phyloP scores from a whole-genome alignment of 2,797 vertebrate genomes.

The Pangasius larnaudii region DNA sequence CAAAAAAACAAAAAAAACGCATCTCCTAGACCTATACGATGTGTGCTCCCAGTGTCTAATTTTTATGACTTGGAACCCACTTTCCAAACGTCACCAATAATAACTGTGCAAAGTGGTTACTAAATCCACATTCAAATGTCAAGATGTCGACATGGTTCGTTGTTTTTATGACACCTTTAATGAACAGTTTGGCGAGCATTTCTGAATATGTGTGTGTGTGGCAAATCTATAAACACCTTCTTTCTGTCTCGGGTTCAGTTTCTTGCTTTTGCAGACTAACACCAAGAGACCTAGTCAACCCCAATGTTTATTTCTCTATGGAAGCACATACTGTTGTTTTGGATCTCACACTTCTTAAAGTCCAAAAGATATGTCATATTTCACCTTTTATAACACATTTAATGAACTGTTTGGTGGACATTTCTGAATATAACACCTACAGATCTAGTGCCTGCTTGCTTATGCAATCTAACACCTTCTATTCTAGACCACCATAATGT shows the following conservation, averaged over 20 bases:
- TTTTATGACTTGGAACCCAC: slow-evolving; percentile 33
- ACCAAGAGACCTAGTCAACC: slow-evolving; percentile 1
- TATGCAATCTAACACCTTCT: not conserved
- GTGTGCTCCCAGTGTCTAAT: slow-evolving; percentile 15
- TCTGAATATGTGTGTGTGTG: slow-evolving; percentile 26
- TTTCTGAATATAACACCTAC: not conserved
- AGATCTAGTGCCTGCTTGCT: not conserved
- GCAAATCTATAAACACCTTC: slow-evolving; percentile 32
- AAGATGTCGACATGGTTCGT: slow-evolving; percentile 3
- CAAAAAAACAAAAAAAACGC: not conserved
- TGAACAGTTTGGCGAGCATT: slow-evolving; percentile 14
- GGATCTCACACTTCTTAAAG: not conserved
- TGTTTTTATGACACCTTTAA: slow-evolving; percentile 27
- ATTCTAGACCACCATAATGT: not conserved
- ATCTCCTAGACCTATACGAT: slow-evolving; percentile 1
- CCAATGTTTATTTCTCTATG: slow-evolving; percentile 10
- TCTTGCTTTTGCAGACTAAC: slow-evolving; percentile 22
- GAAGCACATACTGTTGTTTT: slow-evolving; percentile 25
- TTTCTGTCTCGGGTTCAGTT: slow-evolving; percentile 11
- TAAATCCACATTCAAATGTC: slow-evolving; percentile 26
- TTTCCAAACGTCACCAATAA: slow-evolving; percentile 15
- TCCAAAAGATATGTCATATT: slow-evolving; percentile 23
- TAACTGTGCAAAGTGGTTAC: slow-evolving; percentile 29
- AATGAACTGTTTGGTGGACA: not conserved
- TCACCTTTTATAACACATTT: slow-evolving; percentile 12